A percentile compares a stretch with the other conserved stretches of the same genome.
Conservation (phyloP, 1,140 invertebrate genomes). For the Procambarus virginalis region DNA sequence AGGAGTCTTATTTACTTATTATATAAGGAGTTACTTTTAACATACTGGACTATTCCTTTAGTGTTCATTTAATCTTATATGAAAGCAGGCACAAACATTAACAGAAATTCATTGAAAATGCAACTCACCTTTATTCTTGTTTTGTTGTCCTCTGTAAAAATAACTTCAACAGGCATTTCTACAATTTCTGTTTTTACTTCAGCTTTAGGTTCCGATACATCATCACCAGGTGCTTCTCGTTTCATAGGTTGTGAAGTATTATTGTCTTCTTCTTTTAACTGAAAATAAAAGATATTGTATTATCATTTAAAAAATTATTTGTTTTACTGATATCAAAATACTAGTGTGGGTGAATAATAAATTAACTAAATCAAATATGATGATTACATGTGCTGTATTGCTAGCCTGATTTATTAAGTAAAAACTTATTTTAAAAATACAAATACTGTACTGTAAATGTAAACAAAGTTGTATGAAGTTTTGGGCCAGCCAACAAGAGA, state of each 20-base stretch:
- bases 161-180: conserved; percentile 47
- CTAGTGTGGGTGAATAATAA: too few species aligned
- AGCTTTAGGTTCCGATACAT: conserved; percentile 14
- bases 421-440: too few species aligned
- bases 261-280: conserved; percentile 32
- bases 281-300: not conserved
- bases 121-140: conserved; percentile 35
- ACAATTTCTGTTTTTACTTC: conserved; percentile 38
- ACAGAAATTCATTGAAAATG: conserved; percentile 17
- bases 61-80: too few species aligned
- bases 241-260: not conserved
- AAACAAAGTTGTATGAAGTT: too few species aligned
- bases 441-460: too few species aligned
- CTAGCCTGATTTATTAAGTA: too few species aligned
- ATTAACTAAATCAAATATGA: too few species aligned
- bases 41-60: too few species aligned
- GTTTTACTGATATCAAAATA: not conserved
- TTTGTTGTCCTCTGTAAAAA: conserved; percentile 48
- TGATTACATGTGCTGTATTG: too few species aligned
- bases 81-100: conserved; percentile 52
- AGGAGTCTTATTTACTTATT: not conserved
- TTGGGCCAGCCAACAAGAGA: too few species aligned
- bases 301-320: not conserved
- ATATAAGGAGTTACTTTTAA: too few species aligned
- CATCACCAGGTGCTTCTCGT: conserved; percentile 3